phyloP scores from a whole-genome alignment of 2,113 vertebrate genomes.

The Lota lota region DNA sequence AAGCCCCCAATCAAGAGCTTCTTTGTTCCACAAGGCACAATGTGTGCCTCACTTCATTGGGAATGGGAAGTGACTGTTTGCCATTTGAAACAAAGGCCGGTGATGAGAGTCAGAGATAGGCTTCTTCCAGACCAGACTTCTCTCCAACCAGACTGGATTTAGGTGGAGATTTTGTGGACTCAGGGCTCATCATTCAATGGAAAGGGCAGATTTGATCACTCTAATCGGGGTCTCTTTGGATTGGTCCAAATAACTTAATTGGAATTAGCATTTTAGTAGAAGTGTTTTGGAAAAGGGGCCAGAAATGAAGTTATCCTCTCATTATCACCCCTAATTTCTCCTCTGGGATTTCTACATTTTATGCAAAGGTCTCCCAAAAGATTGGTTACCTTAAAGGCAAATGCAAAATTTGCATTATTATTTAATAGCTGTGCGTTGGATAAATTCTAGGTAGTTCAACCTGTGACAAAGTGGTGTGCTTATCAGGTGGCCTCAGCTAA shows the following conservation, averaged over 20 bases:
- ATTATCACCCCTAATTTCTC: background rate
- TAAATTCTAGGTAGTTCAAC: background rate
- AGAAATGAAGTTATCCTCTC: background rate
- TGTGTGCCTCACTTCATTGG: slow-evolving; percentile 4
- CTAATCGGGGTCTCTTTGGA: slow-evolving; percentile 17
- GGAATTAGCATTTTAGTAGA: slow-evolving; percentile 12
- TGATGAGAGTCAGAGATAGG: slow-evolving; percentile 20
- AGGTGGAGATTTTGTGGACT: slow-evolving; percentile 7
- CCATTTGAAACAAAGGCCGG: slow-evolving; percentile 35
- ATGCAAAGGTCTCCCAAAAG: too few species aligned
- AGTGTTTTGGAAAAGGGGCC: slow-evolving; percentile 22
- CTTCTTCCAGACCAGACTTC: slow-evolving; percentile 22
- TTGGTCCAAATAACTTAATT: slow-evolving; percentile 31
- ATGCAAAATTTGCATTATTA: too few species aligned
- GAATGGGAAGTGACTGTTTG: slow-evolving; percentile 11
- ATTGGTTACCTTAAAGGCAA: too few species aligned
- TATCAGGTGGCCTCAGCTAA: background rate
- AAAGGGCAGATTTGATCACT: slow-evolving; percentile 30
- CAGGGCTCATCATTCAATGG: slow-evolving; percentile 28
- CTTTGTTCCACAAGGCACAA: slow-evolving; percentile 53
- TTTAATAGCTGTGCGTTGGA: background rate
- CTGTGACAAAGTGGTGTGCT: background rate
- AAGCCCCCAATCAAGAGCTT: slow-evolving; percentile 51
- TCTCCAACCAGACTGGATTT: slow-evolving; percentile 29
- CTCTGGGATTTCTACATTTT: too few species aligned